phyloP scores from a whole-genome alignment of 2,797 vertebrate genomes.

The Babyrousa celebensis region DNA sequence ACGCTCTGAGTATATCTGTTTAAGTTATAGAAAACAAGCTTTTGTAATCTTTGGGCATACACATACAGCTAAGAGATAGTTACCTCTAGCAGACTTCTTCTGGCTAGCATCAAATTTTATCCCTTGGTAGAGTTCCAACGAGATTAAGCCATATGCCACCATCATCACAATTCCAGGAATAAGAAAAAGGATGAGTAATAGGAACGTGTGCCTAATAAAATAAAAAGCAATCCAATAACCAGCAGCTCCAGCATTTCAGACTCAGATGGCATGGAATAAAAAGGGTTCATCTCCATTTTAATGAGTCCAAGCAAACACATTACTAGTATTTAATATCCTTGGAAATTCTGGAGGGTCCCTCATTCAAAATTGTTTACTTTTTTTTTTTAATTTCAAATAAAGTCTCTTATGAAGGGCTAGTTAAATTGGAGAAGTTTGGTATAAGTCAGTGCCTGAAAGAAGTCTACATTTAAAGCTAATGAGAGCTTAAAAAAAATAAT shows the following conservation, averaged over 20 bases:
- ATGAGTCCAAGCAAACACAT: conserved; percentile 5
- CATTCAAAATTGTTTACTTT: conserved; percentile 47
- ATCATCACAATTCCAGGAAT: conserved; percentile 98
- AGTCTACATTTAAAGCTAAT: background rate
- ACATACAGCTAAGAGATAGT: background rate
- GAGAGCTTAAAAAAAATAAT: background rate
- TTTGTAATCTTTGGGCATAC: conserved; percentile 19
- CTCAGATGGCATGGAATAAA: background rate
- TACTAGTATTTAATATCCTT: background rate
- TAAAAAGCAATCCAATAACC: conserved; percentile 77
- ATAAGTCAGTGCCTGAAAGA: background rate
- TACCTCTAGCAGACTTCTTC: conserved; percentile 95
- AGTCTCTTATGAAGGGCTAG: background rate
- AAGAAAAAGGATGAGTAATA: conserved; percentile 97
- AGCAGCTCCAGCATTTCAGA: background rate
- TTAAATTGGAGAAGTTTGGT: conserved; percentile 10
- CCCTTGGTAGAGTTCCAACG: conserved; percentile 97
- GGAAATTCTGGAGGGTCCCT: conserved; percentile 51
- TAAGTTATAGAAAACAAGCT: conserved; percentile 3
- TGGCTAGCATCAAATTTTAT: conserved; percentile 95
- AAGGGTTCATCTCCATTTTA: background rate
- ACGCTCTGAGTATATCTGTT: conserved; percentile 73
- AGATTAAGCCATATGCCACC: conserved; percentile 97
- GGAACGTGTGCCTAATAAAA: conserved; percentile 95
- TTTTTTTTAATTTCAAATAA: conserved; percentile 20